A percentile compares a stretch with the other conserved stretches of the same genome.
Evolutionary conservation across 2,888 invertebrate genomes (phyloP).

Genomic region (Stenurella melanura): DNA sequence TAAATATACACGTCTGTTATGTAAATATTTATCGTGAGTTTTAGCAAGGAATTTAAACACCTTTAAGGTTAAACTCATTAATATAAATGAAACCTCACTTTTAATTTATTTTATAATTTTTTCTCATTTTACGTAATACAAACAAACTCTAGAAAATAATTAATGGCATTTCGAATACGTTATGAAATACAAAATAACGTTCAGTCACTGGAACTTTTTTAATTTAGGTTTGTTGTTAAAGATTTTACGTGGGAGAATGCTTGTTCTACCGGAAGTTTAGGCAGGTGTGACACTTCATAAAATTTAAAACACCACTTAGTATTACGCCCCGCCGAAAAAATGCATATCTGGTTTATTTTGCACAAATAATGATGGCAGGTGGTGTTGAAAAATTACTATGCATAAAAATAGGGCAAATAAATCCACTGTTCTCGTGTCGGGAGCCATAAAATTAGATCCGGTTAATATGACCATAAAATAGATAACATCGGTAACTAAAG

Average conservation of each 20-base stretch:
- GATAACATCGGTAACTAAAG: background rate
- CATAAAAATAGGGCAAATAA: constrained; percentile 12
- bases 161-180: background rate
- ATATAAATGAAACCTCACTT: background rate
- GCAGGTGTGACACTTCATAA: constrained; percentile 40
- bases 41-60: background rate
- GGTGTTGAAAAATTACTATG: constrained; percentile 12
- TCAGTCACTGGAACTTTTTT: constrained; percentile 14
- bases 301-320: constrained; percentile 31
- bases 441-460: background rate
- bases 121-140: background rate
- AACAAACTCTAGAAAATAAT: background rate
- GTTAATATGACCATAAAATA: background rate
- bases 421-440: background rate
- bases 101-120: background rate
- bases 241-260: constrained; percentile 14
- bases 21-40: background rate
- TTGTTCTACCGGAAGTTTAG: constrained; percentile 30
- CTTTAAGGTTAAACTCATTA: background rate
- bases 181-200: constrained; percentile 1
- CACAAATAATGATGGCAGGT: constrained; percentile 1
- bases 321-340: constrained; percentile 32
- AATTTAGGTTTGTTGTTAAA: constrained; percentile 12
- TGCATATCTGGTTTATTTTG: constrained; percentile 19
- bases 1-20: background rate